These are phyloP conservation scores for Hippocampus guttulatus DNA, from an alignment of 2,113 vertebrate species.

Conservation along the genomic window DNA sequence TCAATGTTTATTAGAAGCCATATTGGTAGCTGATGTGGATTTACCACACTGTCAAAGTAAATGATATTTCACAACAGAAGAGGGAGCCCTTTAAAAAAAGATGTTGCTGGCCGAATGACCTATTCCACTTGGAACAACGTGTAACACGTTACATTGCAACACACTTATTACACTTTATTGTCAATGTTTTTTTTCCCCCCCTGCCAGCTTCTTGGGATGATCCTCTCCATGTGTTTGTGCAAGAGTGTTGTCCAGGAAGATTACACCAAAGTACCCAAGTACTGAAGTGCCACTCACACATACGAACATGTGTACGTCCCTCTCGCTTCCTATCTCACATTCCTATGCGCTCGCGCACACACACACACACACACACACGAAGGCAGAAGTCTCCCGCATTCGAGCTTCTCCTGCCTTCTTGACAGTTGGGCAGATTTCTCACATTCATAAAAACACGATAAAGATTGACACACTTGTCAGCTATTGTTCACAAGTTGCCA, in stretches of 20 bases:
- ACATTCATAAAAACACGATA: slow-evolving; percentile 18
- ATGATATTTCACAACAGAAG: not conserved
- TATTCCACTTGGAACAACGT: too few species aligned
- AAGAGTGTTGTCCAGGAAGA: slow-evolving; percentile 87
- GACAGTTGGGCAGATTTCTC: slow-evolving; percentile 49
- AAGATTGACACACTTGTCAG: slow-evolving; percentile 26
- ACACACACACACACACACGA: slow-evolving; percentile 14
- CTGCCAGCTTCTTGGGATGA: slow-evolving; percentile 84
- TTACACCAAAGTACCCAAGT: slow-evolving; percentile 90
- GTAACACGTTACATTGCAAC: not conserved
- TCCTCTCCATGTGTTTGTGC: slow-evolving; percentile 90
- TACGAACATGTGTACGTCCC: slow-evolving; percentile 28
- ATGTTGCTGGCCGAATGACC: not conserved
- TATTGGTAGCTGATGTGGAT: not conserved
- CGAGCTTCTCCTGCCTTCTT: slow-evolving; percentile 22
- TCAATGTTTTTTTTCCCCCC: slow-evolving; percentile 12
- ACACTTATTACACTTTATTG: not conserved
- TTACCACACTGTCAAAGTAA: not conserved
- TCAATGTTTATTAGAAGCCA: too few species aligned
- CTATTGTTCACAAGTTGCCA: slow-evolving; percentile 16
- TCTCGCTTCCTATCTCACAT: slow-evolving; percentile 17
- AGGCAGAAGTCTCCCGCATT: slow-evolving; percentile 41
- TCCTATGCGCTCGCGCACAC: slow-evolving; percentile 7
- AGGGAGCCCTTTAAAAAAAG: not conserved
- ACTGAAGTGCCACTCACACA: slow-evolving; percentile 17